Evolutionary conservation across 2,888 invertebrate genomes (phyloP), one percentile per base, ranked within the genome.

Genomic region (Corythucha ciliata): DNA sequence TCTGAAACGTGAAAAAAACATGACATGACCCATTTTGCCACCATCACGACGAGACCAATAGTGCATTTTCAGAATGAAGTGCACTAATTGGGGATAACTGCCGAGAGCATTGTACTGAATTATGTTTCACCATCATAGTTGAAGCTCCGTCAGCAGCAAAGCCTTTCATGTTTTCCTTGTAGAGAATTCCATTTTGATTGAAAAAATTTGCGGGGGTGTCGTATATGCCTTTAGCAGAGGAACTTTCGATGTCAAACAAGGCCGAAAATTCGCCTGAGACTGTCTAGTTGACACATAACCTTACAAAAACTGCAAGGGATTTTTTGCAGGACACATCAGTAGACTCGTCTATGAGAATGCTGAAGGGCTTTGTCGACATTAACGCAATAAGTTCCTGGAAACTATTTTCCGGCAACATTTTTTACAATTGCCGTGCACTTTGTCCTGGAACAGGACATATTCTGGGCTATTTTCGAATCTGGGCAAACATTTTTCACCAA

Each of bases 131-230:
- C 22, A 53, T 37, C 54, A 56, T 57, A 4, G 44, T 33, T 33
- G 27, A 27, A 14, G 54, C 54, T 16, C 56, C 57, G 54, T 57
- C 57, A 10, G 44, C 40, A 6, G 52, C 57, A 29, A 57, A 56
- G 7, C 56, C 54, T 24, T 54, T 34, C 33, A 58, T 22, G 45
- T 54, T 54, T 3, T 52, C 14, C 40, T 46, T 52, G 26, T 54
- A 56, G 8, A 52, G 44, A 36, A 59, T 60, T 34, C 42, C 22
- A 26, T 49, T 10, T 14, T 37, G 18, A 14, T 52, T 39, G 47
- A 58, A 56, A 47, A 48, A 54, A 18, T 44, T 16, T 29, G 20
- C 34, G 20, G 46, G 50, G 27, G 18, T 14, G 25, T 47, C 40
- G 33, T 54, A 48, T 12, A 54, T 33, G 14, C 24, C 45, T n/a